Conservation (phyloP, 2,113 vertebrate species). For the Zosterops borbonicus region DNA sequence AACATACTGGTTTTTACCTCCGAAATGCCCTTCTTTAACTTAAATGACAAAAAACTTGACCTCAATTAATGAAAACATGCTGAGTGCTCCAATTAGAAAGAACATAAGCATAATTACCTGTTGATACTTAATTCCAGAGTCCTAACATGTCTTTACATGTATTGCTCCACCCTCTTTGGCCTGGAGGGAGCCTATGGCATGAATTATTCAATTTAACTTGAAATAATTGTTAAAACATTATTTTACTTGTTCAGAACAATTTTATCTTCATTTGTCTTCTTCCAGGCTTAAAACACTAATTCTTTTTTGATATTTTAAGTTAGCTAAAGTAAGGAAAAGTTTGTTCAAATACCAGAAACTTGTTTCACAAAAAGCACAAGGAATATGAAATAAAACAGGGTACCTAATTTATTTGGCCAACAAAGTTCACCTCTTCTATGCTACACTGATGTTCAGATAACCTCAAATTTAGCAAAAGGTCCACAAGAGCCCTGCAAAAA, state of each 20-base stretch:
- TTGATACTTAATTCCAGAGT: neutral
- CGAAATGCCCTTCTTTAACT: neutral
- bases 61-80: neutral
- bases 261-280: neutral
- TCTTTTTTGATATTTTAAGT: constrained; percentile 1
- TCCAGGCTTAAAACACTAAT: constrained; percentile 13
- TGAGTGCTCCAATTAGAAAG: neutral
- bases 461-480: neutral
- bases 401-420: neutral
- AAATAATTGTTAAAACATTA: neutral
- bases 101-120: neutral
- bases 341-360: neutral
- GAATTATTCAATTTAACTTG: neutral
- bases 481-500: constrained; percentile 4
- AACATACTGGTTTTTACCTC: neutral
- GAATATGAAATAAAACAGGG: neutral
- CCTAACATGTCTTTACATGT: neutral
- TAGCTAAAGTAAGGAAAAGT: neutral
- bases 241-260: constrained; percentile 30
- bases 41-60: neutral
- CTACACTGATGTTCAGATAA: neutral
- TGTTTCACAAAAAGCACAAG: neutral
- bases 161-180: neutral
- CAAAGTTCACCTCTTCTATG: neutral
- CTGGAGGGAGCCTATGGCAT: neutral